phyloP scores from a whole-genome alignment of 2,888 invertebrate genomes.

The Gastracanthus pulcherrimus region DNA sequence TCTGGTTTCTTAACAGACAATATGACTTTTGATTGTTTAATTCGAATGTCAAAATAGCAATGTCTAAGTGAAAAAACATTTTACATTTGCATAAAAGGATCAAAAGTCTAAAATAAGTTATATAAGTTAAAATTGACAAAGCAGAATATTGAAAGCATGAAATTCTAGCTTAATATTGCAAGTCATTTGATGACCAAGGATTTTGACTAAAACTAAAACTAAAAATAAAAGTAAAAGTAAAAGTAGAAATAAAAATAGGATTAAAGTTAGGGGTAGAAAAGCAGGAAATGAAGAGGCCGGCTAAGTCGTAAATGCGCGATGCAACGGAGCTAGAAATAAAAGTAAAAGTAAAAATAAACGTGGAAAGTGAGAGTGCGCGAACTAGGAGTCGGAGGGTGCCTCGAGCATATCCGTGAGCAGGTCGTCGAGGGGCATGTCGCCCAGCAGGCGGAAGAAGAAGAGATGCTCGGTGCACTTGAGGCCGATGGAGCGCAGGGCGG shows the following conservation, averaged over 20 bases:
- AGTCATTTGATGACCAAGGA: slow-evolving; percentile 5
- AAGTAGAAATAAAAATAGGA: no score
- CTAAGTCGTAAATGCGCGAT: no score
- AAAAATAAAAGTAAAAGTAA: neutral
- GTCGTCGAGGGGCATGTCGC: slow-evolving; percentile 90
- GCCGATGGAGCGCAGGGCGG: slow-evolving; percentile 93
- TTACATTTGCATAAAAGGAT: neutral
- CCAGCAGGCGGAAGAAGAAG: slow-evolving; percentile 95
- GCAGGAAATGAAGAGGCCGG: no score
- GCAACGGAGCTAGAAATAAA: slow-evolving; percentile 2
- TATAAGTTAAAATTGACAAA: neutral
- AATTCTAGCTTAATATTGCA: neutral
- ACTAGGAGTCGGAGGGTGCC: slow-evolving; percentile 73
- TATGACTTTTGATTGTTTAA: neutral
- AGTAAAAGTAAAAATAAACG: neutral
- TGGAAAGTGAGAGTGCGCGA: neutral
- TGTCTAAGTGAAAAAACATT: neutral
- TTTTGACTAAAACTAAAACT: neutral
- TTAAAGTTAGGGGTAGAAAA: no score
- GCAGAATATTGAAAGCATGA: neutral
- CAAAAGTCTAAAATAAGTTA: slow-evolving; percentile 11
- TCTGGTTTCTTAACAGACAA: neutral
- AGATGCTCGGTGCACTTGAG: slow-evolving; percentile 96
- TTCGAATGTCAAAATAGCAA: neutral
- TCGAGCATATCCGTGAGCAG: slow-evolving; percentile 92